These are phyloP conservation scores for Boloria euphrosyne DNA, from an alignment of 2,888 invertebrate genomes.

Conservation along the genomic window DNA sequence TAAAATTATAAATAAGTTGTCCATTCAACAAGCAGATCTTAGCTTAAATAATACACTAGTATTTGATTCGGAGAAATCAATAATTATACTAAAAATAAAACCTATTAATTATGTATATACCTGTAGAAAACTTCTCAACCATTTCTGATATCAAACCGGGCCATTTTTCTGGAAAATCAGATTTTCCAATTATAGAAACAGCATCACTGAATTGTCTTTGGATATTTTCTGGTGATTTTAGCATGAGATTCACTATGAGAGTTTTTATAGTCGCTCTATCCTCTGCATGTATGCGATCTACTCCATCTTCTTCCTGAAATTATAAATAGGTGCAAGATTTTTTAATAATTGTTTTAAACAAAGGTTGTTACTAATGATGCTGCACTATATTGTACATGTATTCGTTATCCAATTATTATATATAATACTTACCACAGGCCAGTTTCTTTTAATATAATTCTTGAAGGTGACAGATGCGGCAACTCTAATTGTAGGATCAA, in stretches of 20 bases:
- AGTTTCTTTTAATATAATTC: constrained; percentile 97
- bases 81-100: no score
- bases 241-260: constrained; percentile 95
- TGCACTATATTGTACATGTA: no score
- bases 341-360: no score
- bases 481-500: constrained; percentile 91
- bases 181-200: constrained; percentile 96
- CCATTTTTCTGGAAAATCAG: constrained; percentile 99
- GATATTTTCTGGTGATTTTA: constrained; percentile 93
- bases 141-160: constrained; percentile 95
- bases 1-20: no score
- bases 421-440: constrained; percentile 87
- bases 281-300: constrained; percentile 89
- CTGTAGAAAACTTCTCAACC: constrained; percentile 94
- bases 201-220: constrained; percentile 98
- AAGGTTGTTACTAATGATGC: no score
- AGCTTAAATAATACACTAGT: no score
- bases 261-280: constrained; percentile 92
- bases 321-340: background rate
- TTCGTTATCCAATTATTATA: no score
- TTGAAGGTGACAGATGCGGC: constrained; percentile 97
- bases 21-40: no score
- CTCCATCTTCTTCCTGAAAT: constrained; percentile 86
- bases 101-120: constrained; percentile 53
- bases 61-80: no score